A percentile compares a stretch with the other conserved stretches of the same genome.
phyloP scores from a whole-genome alignment of 2,113 vertebrate genomes.

The Bujurquina vittata region DNA sequence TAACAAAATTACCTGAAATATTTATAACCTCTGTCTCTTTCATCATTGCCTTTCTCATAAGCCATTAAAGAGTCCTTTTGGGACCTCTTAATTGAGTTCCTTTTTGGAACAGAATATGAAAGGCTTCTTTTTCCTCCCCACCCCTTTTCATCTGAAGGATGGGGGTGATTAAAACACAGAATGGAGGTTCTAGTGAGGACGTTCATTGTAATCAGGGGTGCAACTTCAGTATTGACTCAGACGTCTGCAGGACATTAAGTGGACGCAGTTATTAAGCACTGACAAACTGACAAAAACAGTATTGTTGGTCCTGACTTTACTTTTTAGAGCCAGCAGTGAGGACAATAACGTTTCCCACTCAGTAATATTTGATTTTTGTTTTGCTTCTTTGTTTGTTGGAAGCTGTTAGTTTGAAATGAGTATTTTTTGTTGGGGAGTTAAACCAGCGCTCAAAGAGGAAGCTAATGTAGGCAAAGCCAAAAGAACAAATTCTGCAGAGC shows the following conservation, averaged over 20 bases:
- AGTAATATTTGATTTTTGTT: too few species aligned
- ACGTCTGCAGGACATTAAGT: constrained; percentile 49
- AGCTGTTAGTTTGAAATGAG: neutral
- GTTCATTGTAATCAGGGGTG: constrained; percentile 62
- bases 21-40: constrained; percentile 80
- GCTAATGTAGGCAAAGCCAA: too few species aligned
- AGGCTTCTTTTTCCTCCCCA: constrained; percentile 64
- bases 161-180: constrained; percentile 71
- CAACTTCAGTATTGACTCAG: constrained; percentile 55
- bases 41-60: constrained; percentile 72
- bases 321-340: neutral
- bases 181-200: constrained; percentile 58
- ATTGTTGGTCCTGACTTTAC: neutral
- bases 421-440: too few species aligned
- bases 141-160: constrained; percentile 69
- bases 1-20: constrained; percentile 82
- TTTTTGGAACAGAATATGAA: constrained; percentile 77
- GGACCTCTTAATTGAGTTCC: constrained; percentile 80
- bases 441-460: too few species aligned
- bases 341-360: neutral
- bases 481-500: too few species aligned
- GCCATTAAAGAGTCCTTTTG: constrained; percentile 76
- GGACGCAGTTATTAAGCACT: constrained; percentile 40
- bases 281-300: neutral
- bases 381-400: neutral